phyloP scores from a whole-genome alignment of 2,113 vertebrate species.

The Falco punctatus region DNA sequence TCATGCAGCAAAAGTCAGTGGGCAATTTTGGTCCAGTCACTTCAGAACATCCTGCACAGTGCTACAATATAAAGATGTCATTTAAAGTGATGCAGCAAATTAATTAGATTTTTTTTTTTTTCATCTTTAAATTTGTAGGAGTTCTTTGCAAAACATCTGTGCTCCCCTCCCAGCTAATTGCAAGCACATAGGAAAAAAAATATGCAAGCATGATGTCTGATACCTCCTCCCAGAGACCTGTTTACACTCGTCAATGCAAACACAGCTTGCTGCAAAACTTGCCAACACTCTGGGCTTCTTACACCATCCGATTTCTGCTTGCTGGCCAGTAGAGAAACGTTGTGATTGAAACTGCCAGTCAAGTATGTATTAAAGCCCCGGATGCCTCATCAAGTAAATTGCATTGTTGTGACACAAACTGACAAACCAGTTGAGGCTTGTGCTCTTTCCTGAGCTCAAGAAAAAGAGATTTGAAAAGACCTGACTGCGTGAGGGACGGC shows the following conservation, averaged over 20 bases:
- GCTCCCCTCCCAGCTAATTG: conserved; percentile 44
- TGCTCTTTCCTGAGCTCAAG: background rate
- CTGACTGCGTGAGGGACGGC: background rate
- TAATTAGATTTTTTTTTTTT: background rate
- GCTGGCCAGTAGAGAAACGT: background rate
- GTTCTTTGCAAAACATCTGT: conserved; percentile 52
- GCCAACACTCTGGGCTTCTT: conserved; percentile 6
- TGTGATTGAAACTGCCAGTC: background rate
- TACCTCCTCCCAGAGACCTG: conserved; percentile 7
- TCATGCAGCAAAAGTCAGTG: background rate
- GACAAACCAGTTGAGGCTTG: background rate
- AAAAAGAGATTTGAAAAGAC: background rate
- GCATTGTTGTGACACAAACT: conserved; percentile 2
- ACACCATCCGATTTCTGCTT: background rate
- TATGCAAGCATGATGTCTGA: background rate
- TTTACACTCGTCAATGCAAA: background rate
- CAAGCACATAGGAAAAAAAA: background rate
- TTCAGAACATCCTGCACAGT: background rate
- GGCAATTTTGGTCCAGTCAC: background rate
- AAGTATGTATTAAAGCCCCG: background rate
- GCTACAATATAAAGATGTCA: background rate
- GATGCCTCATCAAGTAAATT: background rate
- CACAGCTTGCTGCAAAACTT: conserved; percentile 12
- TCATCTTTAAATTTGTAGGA: background rate
- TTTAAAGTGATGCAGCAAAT: conserved; percentile 39